Conservation (phyloP, 2,113 vertebrate genomes). For the Coracopsis vasa region DNA sequence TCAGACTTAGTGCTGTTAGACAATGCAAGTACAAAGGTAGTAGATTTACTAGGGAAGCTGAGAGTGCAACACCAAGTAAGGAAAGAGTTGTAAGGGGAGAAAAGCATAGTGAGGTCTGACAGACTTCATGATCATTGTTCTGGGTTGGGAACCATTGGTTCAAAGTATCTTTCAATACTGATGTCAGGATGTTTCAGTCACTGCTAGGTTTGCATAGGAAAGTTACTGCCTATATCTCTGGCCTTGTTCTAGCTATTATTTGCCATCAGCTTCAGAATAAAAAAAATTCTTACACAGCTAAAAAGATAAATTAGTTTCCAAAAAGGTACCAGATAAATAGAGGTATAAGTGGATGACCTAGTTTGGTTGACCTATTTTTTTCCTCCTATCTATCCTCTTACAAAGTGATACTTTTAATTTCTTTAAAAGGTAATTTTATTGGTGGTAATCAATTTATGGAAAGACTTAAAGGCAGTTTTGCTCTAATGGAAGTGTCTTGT, state of each 20-base stretch:
- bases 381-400: neutral
- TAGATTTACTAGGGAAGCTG: neutral
- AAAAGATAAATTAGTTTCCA: conserved; percentile 15
- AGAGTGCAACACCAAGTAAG: neutral
- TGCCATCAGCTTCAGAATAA: neutral
- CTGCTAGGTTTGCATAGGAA: neutral
- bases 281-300: neutral
- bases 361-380: conserved; percentile 47
- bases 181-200: neutral
- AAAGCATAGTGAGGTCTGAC: neutral
- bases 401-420: conserved; percentile 14
- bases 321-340: neutral
- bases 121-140: neutral
- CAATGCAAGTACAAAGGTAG: neutral
- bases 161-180: neutral
- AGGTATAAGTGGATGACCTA: conserved; percentile 45
- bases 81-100: neutral
- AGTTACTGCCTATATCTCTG: neutral
- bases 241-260: neutral
- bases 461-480: neutral
- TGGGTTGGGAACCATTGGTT: neutral
- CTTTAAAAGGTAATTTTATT: conserved; percentile 32
- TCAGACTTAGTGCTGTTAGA: accelerated
- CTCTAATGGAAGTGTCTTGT: neutral
- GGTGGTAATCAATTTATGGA: neutral